Percentiles rank a stretch among this genome's conserved stretches.
phyloP scores from a whole-genome alignment of 2,797 vertebrate species.

The Cephalopachus bancanus region DNA sequence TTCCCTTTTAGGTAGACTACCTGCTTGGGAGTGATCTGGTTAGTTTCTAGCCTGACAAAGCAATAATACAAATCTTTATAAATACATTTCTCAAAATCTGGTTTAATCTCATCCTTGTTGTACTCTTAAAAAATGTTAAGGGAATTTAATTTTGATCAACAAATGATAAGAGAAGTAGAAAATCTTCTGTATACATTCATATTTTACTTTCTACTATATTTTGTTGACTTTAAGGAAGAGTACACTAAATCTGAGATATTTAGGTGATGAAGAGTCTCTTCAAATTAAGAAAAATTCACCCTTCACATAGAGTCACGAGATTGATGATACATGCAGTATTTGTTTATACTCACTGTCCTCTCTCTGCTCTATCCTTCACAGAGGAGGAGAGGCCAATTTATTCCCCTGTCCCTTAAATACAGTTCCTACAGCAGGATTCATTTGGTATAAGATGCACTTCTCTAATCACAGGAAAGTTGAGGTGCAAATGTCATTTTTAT shows the following conservation, averaged over 20 bases:
- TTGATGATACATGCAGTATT: fast-evolving
- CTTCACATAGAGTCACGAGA: background rate
- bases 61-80: background rate
- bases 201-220: background rate
- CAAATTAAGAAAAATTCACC: background rate
- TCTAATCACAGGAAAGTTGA: background rate
- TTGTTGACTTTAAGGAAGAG: background rate
- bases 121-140: background rate
- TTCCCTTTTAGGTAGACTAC: background rate
- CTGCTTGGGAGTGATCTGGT: background rate
- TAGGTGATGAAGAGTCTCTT: background rate
- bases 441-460: background rate
- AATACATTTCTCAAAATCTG: background rate
- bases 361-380: background rate
- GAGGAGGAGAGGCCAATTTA: background rate
- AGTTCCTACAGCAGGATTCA: background rate
- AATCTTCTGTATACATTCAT: background rate
- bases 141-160: conserved; percentile 31
- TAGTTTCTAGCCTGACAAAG: background rate
- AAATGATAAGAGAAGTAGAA: background rate
- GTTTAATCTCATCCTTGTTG: background rate
- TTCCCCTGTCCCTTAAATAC: background rate
- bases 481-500: background rate
- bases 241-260: background rate
- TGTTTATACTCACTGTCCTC: no score